Evolutionary conservation across 2,797 vertebrate genomes (phyloP), one percentile per base, ranked within the genome.

Genomic region (Morus bassanus): DNA sequence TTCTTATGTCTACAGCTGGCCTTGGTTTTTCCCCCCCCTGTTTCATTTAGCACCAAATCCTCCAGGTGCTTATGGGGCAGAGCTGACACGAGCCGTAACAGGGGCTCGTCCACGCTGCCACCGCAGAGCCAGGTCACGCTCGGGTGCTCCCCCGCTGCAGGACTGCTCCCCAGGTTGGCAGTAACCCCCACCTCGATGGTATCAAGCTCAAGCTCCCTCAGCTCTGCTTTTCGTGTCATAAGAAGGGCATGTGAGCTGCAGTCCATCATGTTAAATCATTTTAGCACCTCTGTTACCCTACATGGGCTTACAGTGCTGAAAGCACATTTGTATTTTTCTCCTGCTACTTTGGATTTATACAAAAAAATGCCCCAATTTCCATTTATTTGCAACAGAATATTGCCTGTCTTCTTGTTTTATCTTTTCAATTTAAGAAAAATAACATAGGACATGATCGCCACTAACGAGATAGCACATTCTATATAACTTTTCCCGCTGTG

Each of bases 1-100:
- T 95, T 95, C 96, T 96, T 96, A 96, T 86, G 93, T 88, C 86
- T 97, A 86, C 94, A 94, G 93, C 91, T 96, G 95, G 85, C 91
- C 92, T 97, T 94, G 92, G 92, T 94, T 91, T 92, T 76, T 31
- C 4, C 1, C 10, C 18, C 18, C 35, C 25, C 16, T 43, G 4
- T 94, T 91, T 94, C 78, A 54, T 90, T 95, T 91, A 95, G 25
- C 93, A 89, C 87, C 85, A 85, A 89, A 94, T 89, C 92, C 92
- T 89, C 92, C 93, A 97, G 96, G 95, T 94, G 67, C 79, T 95
- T 6, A 8, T 0, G 0, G 57, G 53, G 35, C 54, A 51, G 81
- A 80, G 56, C 68, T n/a, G 76, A 56, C 41, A 21, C 0, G 31
- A 73, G 22, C 53, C 11, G 0, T 15, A 28, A 7, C 0, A 1